These are phyloP conservation scores for Apamea sordens DNA, from an alignment of 2,888 invertebrate genomes.

Conservation along the genomic window DNA sequence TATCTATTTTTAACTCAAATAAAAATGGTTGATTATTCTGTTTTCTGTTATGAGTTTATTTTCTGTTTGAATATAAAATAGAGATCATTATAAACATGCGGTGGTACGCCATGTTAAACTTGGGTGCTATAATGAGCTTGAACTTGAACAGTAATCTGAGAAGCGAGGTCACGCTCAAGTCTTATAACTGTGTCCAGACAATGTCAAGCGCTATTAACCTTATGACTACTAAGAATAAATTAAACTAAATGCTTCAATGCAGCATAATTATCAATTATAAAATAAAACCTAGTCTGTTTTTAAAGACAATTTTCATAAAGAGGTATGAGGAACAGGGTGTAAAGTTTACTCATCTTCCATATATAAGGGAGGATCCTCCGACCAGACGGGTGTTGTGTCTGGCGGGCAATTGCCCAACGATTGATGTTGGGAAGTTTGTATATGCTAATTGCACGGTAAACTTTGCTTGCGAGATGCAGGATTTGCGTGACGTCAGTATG, in stretches of 20 bases:
- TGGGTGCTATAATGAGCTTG: constrained; percentile 40
- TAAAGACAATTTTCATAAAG: neutral
- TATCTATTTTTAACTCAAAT: constrained; percentile 19
- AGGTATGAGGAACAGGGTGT: too few relatives aligned
- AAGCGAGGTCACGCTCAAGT: constrained; percentile 55
- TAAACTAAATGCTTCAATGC: neutral
- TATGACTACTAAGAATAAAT: neutral
- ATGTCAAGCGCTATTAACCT: constrained; percentile 41
- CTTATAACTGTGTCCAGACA: constrained; percentile 56
- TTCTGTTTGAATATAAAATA: neutral
- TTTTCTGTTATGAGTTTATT: neutral
- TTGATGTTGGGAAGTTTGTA: too few relatives aligned
- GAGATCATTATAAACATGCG: neutral
- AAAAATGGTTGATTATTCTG: neutral
- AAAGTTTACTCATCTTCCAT: too few relatives aligned
- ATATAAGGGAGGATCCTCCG: too few relatives aligned
- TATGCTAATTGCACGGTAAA: too few relatives aligned
- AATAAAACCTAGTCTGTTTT: neutral
- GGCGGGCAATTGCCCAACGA: too few relatives aligned
- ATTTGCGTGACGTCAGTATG: too few relatives aligned
- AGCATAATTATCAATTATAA: neutral
- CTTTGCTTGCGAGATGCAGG: too few relatives aligned
- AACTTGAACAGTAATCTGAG: constrained; percentile 52
- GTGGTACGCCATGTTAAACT: neutral
- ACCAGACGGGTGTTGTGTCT: too few relatives aligned